These are phyloP conservation scores for Ichneumon xanthorius DNA, from an alignment of 2,888 invertebrate genomes.

Conservation along the genomic window DNA sequence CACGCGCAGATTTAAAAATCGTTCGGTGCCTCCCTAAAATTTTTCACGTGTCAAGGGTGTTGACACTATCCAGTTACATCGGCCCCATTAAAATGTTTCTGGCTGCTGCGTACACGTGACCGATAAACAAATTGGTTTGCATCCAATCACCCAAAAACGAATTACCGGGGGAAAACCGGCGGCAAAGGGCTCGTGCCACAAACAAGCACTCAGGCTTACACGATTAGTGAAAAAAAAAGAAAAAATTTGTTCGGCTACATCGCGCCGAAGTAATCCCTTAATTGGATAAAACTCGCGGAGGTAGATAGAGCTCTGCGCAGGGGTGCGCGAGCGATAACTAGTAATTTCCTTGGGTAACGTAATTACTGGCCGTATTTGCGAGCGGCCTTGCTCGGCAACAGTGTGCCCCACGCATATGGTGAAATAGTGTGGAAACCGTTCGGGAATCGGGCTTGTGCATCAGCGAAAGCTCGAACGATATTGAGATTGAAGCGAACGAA, in stretches of 20 bases:
- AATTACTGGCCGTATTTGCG: conserved; percentile 79
- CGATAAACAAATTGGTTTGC: conserved; percentile 21
- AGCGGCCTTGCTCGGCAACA: conserved; percentile 68
- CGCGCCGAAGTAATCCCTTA: conserved; percentile 74
- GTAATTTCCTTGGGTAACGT: conserved; percentile 79
- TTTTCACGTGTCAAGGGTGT: not conserved
- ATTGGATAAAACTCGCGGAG: conserved; percentile 78
- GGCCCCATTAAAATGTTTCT: not conserved
- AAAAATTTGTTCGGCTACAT: conserved; percentile 43
- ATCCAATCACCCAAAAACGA: conserved; percentile 43
- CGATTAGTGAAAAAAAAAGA: conserved; percentile 53
- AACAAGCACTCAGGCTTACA: conserved; percentile 13
- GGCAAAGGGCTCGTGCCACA: conserved; percentile 33
- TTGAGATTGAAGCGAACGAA: conserved; percentile 51
- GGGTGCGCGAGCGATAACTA: conserved; percentile 72
- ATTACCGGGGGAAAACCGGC: conserved; percentile 28
- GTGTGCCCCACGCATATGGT: conserved; percentile 28
- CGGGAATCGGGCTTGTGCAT: conserved; percentile 53
- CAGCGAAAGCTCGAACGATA: conserved; percentile 44
- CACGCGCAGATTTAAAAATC: too few species aligned
- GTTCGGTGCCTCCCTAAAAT: not conserved
- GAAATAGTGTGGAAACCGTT: conserved; percentile 58
- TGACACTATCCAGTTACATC: not conserved
- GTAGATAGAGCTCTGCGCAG: conserved; percentile 42
- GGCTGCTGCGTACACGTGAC: conserved; percentile 4